These are phyloP conservation scores for Lepus townsendii DNA, from an alignment of 2,797 vertebrate genomes.

Conservation along the genomic window DNA sequence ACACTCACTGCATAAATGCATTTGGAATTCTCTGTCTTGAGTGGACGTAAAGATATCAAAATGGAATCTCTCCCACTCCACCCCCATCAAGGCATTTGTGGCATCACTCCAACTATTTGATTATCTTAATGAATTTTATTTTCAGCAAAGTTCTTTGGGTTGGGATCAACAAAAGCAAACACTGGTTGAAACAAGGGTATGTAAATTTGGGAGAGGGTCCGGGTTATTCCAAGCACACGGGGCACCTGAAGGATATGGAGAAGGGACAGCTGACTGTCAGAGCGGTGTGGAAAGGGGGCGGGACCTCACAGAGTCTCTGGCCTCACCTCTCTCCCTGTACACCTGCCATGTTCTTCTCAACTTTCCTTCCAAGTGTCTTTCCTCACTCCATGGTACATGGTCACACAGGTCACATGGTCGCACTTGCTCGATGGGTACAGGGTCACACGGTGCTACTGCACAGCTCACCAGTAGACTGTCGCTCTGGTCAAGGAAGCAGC, in stretches of 20 bases:
- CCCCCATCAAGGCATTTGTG: not conserved
- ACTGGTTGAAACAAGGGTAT: conserved; percentile 32
- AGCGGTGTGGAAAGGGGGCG: not conserved
- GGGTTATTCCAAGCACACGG: not conserved
- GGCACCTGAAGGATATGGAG: not conserved
- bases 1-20: not conserved
- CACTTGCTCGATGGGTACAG: too few relatives aligned
- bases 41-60: not conserved
- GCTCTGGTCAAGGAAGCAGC: not conserved
- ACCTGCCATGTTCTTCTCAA: not conserved
- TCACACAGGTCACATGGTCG: too few relatives aligned
- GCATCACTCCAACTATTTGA: not conserved
- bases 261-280: not conserved
- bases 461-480: not conserved
- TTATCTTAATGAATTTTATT: not conserved
- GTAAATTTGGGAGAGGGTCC: not conserved
- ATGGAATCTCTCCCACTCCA: not conserved
- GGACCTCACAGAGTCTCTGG: not conserved
- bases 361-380: not conserved
- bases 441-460: not conserved
- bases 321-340: not conserved
- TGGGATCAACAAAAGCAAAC: conserved; percentile 7
- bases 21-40: not conserved
- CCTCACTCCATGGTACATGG: not conserved
- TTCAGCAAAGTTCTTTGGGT: not conserved